Evolutionary conservation across 2,797 vertebrate genomes (phyloP), one percentile per base, ranked within the genome.

Genomic region (Gymnothorax javanicus): DNA sequence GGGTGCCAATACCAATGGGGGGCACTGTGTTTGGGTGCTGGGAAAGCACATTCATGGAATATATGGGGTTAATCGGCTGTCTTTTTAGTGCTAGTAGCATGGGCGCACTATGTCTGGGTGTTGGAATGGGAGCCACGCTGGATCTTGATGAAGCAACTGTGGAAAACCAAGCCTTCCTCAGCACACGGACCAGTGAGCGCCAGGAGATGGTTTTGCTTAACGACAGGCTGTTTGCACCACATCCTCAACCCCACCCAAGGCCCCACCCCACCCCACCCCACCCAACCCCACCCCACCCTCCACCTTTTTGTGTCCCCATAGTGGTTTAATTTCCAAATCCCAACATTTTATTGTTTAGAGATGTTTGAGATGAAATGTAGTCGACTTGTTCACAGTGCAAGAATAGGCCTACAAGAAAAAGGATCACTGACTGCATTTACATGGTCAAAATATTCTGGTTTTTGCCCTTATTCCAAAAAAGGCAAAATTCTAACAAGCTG

Each of bases 191-290:
- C 56, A 91, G 79, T 2, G 95, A 97, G 89, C 96, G 94, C 71
- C 91, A 93, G 90, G 93, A 95, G 91, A 91, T 96, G 94, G 88
- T 97, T 0, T 89, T 89, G 56, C 94, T 97, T 60, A 95, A 97
- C 4, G 95, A 97, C 87, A 94, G 95, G 0, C 90, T 97, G 11
- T 23, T n/a, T 67, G 50, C 69, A 25, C 15, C 43, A 7, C 23
- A 15, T 25, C 88, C n/a, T 73, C 4, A 57, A 7, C 11, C 83
- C 56, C 58, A 52, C 4, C 13, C 73, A n/a, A n/a, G n/a, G n/a
- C n/a, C n/a, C 56, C 58, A 52, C 4, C 13, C 73, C 71, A 15
- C 27, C 25, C 33, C n/a, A n/a, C n/a, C n/a, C n/a, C n/a, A n/a
- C n/a, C n/a, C 4, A 57, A 7, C 11, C 83, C 56, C 58, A 52